Evolutionary conservation across 2,113 vertebrate species (phyloP), one percentile per base, ranked within the genome.

Genomic region (Brienomyrus longianalis): DNA sequence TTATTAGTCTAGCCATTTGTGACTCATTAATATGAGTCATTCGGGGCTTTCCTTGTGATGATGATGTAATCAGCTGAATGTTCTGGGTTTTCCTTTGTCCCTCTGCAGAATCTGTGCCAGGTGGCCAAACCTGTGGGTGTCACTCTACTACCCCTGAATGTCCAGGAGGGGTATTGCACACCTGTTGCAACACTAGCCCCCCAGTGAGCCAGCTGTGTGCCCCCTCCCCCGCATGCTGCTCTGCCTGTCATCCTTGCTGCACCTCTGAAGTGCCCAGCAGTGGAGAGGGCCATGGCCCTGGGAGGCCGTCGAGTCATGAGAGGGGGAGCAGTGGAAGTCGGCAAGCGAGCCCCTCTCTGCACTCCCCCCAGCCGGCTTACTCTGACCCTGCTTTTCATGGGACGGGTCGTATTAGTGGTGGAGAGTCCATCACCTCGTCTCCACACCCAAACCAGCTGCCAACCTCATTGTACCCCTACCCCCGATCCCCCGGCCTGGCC

Each of bases 81-180:
- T 77, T 77, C 31, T 77, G 70, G 27, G 19, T 13, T 43, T 80
- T 43, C 74, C 74, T 80, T 39, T 39, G 31, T 80, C 5, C 31
- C 5, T 17, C 74, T 80, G 27, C 62, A 80, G 74, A 80, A 17
- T 80, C 35, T 80, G 35, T 80, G 54, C 91, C 94, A 84, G 92
- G 93, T 89, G 87, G 93, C 62, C 95, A 95, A 90, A 90, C 93
- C 11, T 93, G 95, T 92, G 93, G 92, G 39, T 88, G 91, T 23
- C 84, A 93, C 23, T 94, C 93, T 35, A 80, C 91, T 0, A 50
- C 91, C 17, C 35, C 93, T 3, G 95, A 96, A 35, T 94, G 91
- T 39, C 89, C 92, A 0, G 96, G 96, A 31, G 93, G 88, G 88
- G 86, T 93, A 0, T 84, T 93, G 48, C 94, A 94, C 74, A 80